Evolutionary conservation across 2,888 invertebrate genomes (phyloP), one percentile per base, ranked within the genome.

Genomic region (Maniola hyperantus): DNA sequence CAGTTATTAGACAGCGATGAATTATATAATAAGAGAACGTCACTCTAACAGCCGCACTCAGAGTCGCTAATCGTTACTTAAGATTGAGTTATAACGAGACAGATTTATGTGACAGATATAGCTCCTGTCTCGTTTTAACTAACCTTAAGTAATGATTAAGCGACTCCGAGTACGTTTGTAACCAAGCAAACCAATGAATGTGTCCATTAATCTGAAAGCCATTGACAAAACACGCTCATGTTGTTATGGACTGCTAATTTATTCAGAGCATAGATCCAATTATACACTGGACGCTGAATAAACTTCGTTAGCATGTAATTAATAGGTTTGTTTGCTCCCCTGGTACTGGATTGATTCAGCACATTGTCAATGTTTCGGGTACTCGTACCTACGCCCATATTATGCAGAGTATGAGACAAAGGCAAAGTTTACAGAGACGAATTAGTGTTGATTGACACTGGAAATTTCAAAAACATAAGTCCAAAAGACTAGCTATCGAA

Each of bases 251-350:
- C 71, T 66, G 66, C 72, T 82, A 85, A 87, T 84, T 82, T 85
- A 87, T 86, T 85, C 87, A 80, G 80, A 81, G 84, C 85, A 84
- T 86, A 84, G 78, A 79, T 81, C 79, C 84, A 85, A 86, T 87
- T 84, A 83, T 81, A 77, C 81, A 82, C 81, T 79, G 83, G 83
- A 77, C 79, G 79, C 78, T 81, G 77, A 83, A 85, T 85, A 83
- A 84, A 88, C 83, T 87, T 85, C 83, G 84, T 86, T 85, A 83
- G 83, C 84, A 81, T 85, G 79, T 83, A 83, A 88, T 86, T 85
- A 88, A 85, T 81, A 77, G 78, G 72, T 78, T 77, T 78, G 79
- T 79, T 82, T 83, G 79, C 83, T 81, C 74, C 59, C 63, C 76
- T 48, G 50, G 55, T 39, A 51, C 54, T 59, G 65, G 67, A 63